Conservation (phyloP, 1,140 invertebrate species). For the Hylyphantes graminicola region DNA sequence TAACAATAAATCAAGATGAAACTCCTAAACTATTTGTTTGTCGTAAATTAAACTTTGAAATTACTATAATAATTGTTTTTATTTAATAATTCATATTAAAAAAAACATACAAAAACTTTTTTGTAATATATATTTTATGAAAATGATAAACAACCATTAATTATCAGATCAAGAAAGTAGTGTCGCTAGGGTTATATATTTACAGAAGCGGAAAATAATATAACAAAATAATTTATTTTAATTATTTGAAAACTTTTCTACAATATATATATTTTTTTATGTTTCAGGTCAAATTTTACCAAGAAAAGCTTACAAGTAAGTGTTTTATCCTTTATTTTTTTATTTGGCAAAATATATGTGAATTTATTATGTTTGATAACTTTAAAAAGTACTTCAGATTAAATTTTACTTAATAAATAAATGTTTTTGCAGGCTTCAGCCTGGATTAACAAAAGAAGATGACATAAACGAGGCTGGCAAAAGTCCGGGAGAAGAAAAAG, state of each 20-base stretch:
- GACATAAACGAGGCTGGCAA: conserved; percentile 50
- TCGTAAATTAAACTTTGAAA: no score
- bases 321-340: background rate
- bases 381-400: background rate
- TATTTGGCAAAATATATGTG: background rate
- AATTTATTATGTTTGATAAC: background rate
- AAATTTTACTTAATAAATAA: background rate
- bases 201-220: no score
- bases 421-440: conserved; percentile 40
- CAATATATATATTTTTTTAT: conserved; percentile 8
- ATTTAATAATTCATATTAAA: no score
- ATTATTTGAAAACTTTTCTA: background rate
- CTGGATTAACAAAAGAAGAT: conserved; percentile 41
- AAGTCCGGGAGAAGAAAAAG: conserved; percentile 59
- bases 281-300: conserved; percentile 46
- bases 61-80: no score
- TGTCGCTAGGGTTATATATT: no score
- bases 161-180: no score
- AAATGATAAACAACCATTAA: no score
- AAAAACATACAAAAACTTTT: no score
- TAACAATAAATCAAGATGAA: no score
- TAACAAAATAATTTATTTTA: no score
- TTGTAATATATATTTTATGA: no score
- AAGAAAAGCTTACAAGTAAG: conserved; percentile 59
- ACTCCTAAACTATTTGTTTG: no score